Evolutionary conservation across 2,888 invertebrate genomes (phyloP), one percentile per base, ranked within the genome.

Genomic region (Stegana nigrithorax): DNA sequence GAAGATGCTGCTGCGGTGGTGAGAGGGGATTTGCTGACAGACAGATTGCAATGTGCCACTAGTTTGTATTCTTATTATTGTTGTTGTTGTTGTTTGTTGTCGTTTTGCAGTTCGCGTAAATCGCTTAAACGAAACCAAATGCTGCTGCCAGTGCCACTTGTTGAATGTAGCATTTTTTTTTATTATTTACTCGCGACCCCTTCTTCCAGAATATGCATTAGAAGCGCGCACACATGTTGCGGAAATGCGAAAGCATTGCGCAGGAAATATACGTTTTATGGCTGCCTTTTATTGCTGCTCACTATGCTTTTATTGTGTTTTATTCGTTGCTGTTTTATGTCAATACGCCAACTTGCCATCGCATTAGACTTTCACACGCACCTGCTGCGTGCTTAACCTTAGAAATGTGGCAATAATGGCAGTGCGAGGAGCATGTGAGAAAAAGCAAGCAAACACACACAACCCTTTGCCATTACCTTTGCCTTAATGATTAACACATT

Each of bases 91-190:
- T 14, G 45, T 51, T 45, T 45, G 17, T 56, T 60, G 23, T 26
- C 56, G 58, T 60, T 27, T 64, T 71, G 36, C 36, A 47, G 23
- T 23, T 25, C 19, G 23, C 19, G 23, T 12, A 47, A 47, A 47
- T 39, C 21, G 12, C 21, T 55, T 80, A 81, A 81, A 82, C 73
- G 81, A 82, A 81, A 81, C 82, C 82, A 82, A 81, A 81, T 81
- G 82, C 72, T 67, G 70, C 72, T 17, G 21, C 8, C 25, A n/a
- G n/a, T n/a, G 53, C 36, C 53, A 55, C 53, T 55, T 55, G 53
- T 55, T 55, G 53, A 17, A 36, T 50, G n/a, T n/a, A n/a, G n/a
- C n/a, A n/a, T n/a, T n/a, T n/a, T n/a, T n/a, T n/a, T n/a, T 50
- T 25, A 25, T 26, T 23, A 47, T n/a, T 21, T 10, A 25, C 2